Evolutionary conservation across 2,888 invertebrate genomes (phyloP).

Genomic region (Drosophila yooni): DNA sequence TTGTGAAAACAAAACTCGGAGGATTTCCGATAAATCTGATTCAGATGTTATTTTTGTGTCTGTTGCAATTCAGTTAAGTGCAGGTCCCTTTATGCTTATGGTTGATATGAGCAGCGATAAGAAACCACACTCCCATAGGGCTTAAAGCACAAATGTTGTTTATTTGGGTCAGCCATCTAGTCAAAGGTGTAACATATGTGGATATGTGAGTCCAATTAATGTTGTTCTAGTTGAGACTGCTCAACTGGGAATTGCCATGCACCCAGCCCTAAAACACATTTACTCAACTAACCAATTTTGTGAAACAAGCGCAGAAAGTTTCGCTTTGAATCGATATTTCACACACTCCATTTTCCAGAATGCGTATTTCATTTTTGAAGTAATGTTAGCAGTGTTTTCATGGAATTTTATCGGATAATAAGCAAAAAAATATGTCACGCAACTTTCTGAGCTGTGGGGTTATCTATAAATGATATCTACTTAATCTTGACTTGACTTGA

Average conservation of each 20-base stretch:
- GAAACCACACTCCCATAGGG: background rate
- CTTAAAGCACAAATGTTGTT: background rate
- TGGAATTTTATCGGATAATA: too few relatives aligned
- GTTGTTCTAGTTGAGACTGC: background rate
- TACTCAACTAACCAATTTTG: background rate
- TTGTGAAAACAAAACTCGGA: constrained; percentile 1
- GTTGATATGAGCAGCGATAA: constrained; percentile 26
- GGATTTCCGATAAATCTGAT: constrained; percentile 2
- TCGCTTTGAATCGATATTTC: background rate
- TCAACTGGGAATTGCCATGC: background rate
- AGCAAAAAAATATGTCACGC: background rate
- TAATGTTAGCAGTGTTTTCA: background rate
- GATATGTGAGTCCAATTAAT: background rate
- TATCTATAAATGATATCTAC: background rate
- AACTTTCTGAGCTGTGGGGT: background rate
- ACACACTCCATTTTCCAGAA: background rate
- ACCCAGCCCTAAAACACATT: background rate
- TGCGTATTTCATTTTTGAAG: background rate
- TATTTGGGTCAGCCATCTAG: constrained; percentile 11
- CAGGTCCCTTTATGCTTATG: constrained; percentile 13
- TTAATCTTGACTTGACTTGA: background rate
- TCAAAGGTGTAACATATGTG: constrained; percentile 10
- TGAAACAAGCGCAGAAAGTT: too few relatives aligned
- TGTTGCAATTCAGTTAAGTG: constrained; percentile 42
- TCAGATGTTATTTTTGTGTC: background rate